Conservation (phyloP, 2,888 invertebrate genomes). For the Pterostichus madidus region DNA sequence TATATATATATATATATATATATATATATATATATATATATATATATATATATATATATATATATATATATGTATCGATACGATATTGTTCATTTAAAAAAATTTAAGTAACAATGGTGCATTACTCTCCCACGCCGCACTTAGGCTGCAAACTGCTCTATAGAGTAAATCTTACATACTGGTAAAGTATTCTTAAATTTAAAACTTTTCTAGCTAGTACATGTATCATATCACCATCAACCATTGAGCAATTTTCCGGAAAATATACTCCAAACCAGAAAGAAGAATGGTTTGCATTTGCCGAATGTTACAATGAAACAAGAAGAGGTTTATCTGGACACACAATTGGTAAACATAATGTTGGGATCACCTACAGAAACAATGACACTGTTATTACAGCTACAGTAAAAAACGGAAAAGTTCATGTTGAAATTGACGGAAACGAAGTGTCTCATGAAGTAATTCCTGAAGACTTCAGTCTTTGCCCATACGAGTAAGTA, state of each 20-base stretch:
- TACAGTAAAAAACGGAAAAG: background rate
- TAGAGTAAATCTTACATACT: no score
- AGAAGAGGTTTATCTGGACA: background rate
- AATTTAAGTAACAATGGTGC: no score
- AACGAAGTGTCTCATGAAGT: background rate
- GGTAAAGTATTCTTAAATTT: no score
- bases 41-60: no score
- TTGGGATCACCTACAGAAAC: background rate
- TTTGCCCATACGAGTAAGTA: no score
- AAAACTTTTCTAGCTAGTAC: constrained; percentile 8
- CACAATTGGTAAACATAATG: background rate
- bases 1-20: no score
- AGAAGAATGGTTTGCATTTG: background rate
- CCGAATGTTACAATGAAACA: background rate
- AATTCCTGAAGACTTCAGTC: background rate
- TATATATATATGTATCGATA: no score
- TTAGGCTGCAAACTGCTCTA: no score
- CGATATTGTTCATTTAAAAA: no score
- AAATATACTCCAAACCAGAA: background rate
- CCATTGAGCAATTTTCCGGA: background rate
- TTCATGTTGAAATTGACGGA: background rate
- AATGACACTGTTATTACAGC: background rate
- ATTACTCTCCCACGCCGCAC: no score
- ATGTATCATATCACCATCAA: background rate
- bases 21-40: no score